Evolutionary conservation across 1,140 invertebrate species (phyloP).

Genomic region (Lordiphosa collinella): DNA sequence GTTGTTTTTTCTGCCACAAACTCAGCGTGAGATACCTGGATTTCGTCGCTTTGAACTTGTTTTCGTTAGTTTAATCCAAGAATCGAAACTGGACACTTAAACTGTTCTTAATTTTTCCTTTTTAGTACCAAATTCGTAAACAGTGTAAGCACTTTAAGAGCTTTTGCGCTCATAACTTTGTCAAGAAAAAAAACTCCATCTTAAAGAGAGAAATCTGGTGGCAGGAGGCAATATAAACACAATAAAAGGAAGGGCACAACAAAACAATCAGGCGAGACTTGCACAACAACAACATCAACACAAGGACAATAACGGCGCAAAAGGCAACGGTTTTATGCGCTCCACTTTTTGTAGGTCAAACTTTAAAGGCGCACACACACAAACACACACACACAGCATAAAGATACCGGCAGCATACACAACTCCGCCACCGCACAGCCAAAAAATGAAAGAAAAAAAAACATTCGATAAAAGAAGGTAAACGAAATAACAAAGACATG

Average conservation of each 20-base stretch:
- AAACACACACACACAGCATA: slow-evolving; percentile 20
- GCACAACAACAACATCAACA: background rate
- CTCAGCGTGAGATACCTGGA: too few relatives aligned
- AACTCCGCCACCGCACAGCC: slow-evolving; percentile 11
- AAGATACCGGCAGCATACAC: slow-evolving; percentile 30
- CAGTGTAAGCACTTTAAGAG: too few relatives aligned
- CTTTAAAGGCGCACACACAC: slow-evolving; percentile 38
- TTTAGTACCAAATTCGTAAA: too few relatives aligned
- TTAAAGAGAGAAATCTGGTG: too few relatives aligned
- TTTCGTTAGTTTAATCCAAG: too few relatives aligned
- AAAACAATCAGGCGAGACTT: background rate
- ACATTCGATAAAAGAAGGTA: slow-evolving; percentile 5
- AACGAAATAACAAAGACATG: slow-evolving; percentile 42
- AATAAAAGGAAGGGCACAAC: background rate
- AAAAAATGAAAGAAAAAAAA: slow-evolving; percentile 16
- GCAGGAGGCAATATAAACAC: background rate
- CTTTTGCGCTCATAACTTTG: too few relatives aligned
- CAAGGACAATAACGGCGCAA: slow-evolving; percentile 26
- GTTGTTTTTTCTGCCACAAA: too few relatives aligned
- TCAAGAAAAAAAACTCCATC: too few relatives aligned
- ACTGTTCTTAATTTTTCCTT: too few relatives aligned
- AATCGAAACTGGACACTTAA: too few relatives aligned
- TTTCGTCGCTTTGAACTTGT: too few relatives aligned
- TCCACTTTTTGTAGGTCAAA: slow-evolving; percentile 63
- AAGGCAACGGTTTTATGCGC: slow-evolving; percentile 38